Evolutionary conservation across 2,797 vertebrate genomes (phyloP), one percentile per base, ranked within the genome.

Genomic region (Crenichthys baileyi): DNA sequence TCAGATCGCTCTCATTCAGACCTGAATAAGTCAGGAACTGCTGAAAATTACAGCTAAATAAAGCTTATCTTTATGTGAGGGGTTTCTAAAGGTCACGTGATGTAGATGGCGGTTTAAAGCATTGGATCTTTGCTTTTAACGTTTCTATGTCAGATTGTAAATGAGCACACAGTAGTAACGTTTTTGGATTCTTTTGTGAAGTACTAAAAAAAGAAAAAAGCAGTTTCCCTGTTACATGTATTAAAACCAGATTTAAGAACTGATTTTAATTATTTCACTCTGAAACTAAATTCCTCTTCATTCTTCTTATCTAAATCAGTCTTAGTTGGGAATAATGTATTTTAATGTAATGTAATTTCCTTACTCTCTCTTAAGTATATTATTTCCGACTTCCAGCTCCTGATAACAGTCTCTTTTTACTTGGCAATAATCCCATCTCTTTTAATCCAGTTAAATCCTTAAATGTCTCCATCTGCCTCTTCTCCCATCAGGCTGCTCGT

Each of bases 401-500:
- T 0, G 70, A 82, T 89, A 87, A 82, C 65, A 55, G 61, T 48
- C 75, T 76, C 50, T 44, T 75, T 70, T 22, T 56, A 0, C 79
- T 87, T 72, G 72, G 70, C 41, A 51, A 15, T 53, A 75, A 80
- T 82, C 56, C 81, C 58, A 85, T 88, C 81, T 82, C 26, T 51
- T 56, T 24, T 2, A 11, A 78, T 48, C 50, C n/a, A 70, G 80
- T 78, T 80, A 48, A 22, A 4, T 29, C 58, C 70, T 78, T 80
- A 68, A 46, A 39, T 50, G n/a, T 16, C 18, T 51, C 31, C 20
- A 16, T 20, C 7, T 61, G 6, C 15, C 7, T 67, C 24, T 74
- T 9, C 50, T 77, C 56, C 73, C 68, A 60, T 13, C 91, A 98
- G 97, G n/a, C 95, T 98, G 74, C 92, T 97, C 24, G 91, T 97